These are phyloP conservation scores for Drosophila sp. DNA, from an alignment of 1,140 invertebrate species.

Conservation along the genomic window DNA sequence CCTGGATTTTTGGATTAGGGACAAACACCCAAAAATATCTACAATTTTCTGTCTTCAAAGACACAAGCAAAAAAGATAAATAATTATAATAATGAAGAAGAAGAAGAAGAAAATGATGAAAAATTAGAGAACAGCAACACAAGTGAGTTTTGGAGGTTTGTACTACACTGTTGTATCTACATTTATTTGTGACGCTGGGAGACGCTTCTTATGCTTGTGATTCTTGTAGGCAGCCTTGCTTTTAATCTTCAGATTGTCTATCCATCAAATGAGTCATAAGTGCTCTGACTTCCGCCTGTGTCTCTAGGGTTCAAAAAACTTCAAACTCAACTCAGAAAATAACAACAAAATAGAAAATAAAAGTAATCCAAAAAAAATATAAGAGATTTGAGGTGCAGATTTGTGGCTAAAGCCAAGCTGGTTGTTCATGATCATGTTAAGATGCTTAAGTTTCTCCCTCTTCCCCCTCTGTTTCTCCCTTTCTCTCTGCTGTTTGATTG, in stretches of 20 bases:
- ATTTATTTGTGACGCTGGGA: conserved; percentile 1
- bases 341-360: not conserved
- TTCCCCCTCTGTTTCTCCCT: not conserved
- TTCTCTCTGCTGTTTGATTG: conserved; percentile 4
- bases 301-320: conserved; percentile 50
- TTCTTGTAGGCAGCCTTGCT: conserved; percentile 24
- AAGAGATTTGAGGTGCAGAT: conserved; percentile 25
- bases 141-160: conserved; percentile 23
- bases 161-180: conserved; percentile 4
- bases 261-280: conserved; percentile 57
- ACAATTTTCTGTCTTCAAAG: conserved; percentile 1
- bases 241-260: conserved; percentile 31
- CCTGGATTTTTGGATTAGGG: not conserved
- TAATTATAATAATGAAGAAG: conserved; percentile 1
- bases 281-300: conserved; percentile 50
- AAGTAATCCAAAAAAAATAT: not conserved
- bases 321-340: conserved; percentile 9
- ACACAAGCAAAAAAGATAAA: conserved; percentile 3
- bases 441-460: no score
- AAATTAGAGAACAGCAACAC: conserved; percentile 18
- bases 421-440: conserved; percentile 27
- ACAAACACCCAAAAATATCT: conserved; percentile 33
- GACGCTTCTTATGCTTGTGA: not conserved
- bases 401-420: conserved; percentile 24
- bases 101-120: conserved; percentile 14